Conservation (phyloP, 2,888 invertebrate species). For the Ormyrus thymus region DNA sequence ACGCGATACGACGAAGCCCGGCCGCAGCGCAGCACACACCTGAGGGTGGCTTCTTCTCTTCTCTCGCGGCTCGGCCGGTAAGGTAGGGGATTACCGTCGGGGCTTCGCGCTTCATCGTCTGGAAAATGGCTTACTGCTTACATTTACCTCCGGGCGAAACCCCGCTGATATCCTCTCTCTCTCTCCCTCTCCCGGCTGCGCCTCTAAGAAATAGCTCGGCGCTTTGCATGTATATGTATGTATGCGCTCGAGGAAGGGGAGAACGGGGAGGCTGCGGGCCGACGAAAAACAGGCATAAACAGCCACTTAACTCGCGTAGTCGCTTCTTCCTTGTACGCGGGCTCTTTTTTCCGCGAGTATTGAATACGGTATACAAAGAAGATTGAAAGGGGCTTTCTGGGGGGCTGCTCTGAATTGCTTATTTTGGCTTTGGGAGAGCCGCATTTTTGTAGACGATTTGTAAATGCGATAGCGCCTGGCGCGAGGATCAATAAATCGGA, state of each 20-base stretch:
- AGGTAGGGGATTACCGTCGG: constrained; percentile 73
- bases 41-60: constrained; percentile 71
- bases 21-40: constrained; percentile 59
- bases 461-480: no score
- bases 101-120: constrained; percentile 74
- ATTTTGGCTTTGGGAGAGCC: background rate
- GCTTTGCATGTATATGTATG: background rate
- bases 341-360: constrained; percentile 5
- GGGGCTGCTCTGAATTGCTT: constrained; percentile 1
- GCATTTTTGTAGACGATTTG: background rate
- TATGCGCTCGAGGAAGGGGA: background rate
- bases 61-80: constrained; percentile 61
- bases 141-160: constrained; percentile 65
- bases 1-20: constrained; percentile 59
- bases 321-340: constrained; percentile 51
- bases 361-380: constrained; percentile 31
- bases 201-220: background rate
- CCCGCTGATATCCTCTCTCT: constrained; percentile 44
- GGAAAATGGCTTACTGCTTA: constrained; percentile 75
- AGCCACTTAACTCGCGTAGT: constrained; percentile 64
- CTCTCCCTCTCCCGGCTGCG: constrained; percentile 15
- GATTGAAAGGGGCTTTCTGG: background rate
- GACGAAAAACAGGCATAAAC: constrained; percentile 63
- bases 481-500: no score
- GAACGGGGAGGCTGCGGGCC: constrained; percentile 15